Conservation (phyloP, 2,797 vertebrate species). For the Pantherophis alleghaniensis region DNA sequence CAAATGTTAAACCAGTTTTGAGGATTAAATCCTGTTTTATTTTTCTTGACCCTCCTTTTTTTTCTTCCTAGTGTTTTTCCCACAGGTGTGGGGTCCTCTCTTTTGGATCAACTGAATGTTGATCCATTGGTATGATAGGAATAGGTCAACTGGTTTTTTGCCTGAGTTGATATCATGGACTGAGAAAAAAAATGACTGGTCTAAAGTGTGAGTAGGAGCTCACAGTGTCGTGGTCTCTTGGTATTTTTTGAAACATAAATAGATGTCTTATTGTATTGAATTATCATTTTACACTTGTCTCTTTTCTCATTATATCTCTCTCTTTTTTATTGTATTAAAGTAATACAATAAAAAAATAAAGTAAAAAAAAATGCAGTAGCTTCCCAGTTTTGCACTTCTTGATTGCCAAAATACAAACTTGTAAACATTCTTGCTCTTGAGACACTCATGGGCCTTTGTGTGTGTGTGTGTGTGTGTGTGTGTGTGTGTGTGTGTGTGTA, state of each 20-base stretch:
- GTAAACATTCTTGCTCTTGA: background rate
- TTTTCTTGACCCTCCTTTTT: background rate
- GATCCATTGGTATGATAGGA: background rate
- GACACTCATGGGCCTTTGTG: conserved; percentile 1
- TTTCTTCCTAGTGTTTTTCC: background rate
- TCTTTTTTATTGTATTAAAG: background rate
- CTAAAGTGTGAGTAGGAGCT: background rate
- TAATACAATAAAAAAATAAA: background rate
- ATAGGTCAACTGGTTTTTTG: background rate
- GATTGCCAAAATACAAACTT: background rate
- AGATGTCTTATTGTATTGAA: background rate
- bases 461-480: no score
- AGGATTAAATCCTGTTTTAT: background rate
- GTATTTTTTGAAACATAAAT: background rate
- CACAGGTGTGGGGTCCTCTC: background rate
- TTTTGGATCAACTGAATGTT: background rate
- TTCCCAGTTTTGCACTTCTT: background rate
- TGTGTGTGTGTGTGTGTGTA: background rate
- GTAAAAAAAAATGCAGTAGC: background rate
- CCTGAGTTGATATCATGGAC: background rate
- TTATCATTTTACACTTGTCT: background rate
- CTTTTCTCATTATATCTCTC: background rate
- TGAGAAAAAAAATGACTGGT: background rate
- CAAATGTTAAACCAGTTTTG: background rate
- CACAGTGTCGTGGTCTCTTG: background rate